Evolutionary conservation across 2,888 invertebrate genomes (phyloP).

Genomic region (Noctua fimbriata): DNA sequence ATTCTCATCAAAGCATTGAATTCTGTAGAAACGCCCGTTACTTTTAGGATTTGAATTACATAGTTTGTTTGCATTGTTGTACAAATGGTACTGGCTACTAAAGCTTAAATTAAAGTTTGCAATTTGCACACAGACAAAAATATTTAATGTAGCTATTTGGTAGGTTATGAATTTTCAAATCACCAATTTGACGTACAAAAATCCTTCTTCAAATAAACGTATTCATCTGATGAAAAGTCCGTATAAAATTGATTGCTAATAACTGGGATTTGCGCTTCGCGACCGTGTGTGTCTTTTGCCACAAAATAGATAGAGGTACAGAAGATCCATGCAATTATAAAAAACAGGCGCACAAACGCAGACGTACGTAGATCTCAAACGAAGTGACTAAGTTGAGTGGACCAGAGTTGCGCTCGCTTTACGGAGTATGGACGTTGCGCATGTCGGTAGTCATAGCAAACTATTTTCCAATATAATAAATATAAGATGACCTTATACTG

Average conservation of each 20-base stretch:
- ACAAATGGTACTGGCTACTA: background rate
- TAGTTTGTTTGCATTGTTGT: background rate
- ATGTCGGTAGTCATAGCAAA: background rate
- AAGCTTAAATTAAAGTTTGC: background rate
- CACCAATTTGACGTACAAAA: background rate
- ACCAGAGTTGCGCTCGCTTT: background rate
- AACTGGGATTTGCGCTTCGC: slow-evolving; percentile 35
- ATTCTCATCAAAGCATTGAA: background rate
- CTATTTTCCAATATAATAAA: background rate
- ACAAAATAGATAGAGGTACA: background rate
- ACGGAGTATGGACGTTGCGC: background rate
- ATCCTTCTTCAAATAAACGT: slow-evolving; percentile 22
- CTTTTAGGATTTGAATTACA: background rate
- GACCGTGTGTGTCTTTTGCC: slow-evolving; percentile 27
- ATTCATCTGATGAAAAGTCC: slow-evolving; percentile 45
- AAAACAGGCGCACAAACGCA: background rate
- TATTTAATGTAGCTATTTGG: background rate
- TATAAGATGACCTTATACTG: background rate
- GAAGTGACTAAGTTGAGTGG: background rate
- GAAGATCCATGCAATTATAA: background rate
- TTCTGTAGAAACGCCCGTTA: background rate
- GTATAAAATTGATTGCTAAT: slow-evolving; percentile 57
- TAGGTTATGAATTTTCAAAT: background rate
- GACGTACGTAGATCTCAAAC: background rate
- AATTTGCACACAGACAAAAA: background rate